These are phyloP conservation scores for Ernsta delagoae DNA, from an alignment of 2,888 invertebrate species.

Conservation along the genomic window DNA sequence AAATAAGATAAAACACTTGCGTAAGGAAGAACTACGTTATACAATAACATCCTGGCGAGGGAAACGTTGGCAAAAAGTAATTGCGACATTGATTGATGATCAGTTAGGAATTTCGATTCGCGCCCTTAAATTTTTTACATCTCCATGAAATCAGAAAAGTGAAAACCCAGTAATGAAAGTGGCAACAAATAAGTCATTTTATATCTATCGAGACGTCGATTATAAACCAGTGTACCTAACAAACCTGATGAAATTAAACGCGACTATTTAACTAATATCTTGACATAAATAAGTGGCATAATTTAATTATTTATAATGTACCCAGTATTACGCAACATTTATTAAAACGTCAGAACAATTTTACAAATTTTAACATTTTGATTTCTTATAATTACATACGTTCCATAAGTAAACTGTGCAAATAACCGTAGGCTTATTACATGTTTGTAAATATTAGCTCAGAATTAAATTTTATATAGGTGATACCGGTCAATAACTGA, in stretches of 20 bases:
- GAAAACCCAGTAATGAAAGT: constrained; percentile 1
- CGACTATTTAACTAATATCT: too few relatives aligned
- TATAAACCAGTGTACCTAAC: constrained; percentile 2
- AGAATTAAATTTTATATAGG: too few relatives aligned
- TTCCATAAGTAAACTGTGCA: too few relatives aligned
- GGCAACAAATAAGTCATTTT: not conserved
- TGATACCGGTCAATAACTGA: too few relatives aligned
- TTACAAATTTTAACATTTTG: too few relatives aligned
- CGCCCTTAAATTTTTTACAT: constrained; percentile 20
- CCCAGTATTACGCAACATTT: too few relatives aligned
- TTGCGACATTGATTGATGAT: constrained; percentile 25
- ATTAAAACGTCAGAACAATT: too few relatives aligned
- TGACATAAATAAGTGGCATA: too few relatives aligned
- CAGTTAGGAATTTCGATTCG: constrained; percentile 26
- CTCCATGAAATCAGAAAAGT: constrained; percentile 12
- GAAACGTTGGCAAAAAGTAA: constrained; percentile 27
- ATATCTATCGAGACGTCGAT: not conserved
- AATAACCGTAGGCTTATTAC: too few relatives aligned
- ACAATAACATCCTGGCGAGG: constrained; percentile 19
- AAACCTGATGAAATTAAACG: not conserved
- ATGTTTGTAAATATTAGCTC: too few relatives aligned
- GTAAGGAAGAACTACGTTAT: constrained; percentile 13
- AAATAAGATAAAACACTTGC: constrained; percentile 6
- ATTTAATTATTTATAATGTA: too few relatives aligned
- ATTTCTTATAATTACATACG: too few relatives aligned